phyloP scores from a whole-genome alignment of 2,888 invertebrate genomes.

The Rhopalosiphum nymphaeae region DNA sequence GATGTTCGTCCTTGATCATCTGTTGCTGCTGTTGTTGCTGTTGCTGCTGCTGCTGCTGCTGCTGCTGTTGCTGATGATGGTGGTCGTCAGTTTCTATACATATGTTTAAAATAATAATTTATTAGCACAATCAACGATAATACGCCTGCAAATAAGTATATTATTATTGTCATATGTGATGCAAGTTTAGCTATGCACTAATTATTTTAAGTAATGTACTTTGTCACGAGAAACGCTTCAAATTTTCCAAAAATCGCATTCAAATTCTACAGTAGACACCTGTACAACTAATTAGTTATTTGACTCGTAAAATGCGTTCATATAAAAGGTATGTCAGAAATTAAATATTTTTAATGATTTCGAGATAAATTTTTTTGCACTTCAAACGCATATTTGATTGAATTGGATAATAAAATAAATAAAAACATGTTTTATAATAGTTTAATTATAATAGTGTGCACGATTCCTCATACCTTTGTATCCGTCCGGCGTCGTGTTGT shows the following conservation, averaged over 20 bases:
- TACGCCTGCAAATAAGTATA: neutral
- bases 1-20: constrained; percentile 52
- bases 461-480: constrained; percentile 48
- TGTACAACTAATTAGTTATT: neutral
- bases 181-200: neutral
- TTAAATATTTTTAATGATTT: neutral
- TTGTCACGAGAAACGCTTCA: neutral
- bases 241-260: neutral
- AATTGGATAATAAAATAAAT: neutral
- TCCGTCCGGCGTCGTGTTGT: constrained; percentile 66
- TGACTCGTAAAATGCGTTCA: neutral
- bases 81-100: constrained; percentile 48
- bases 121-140: neutral
- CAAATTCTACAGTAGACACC: neutral
- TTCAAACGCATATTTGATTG: neutral
- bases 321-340: neutral
- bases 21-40: constrained; percentile 50
- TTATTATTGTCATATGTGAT: neutral
- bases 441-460: neutral
- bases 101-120: neutral
- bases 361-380: neutral
- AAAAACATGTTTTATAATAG: neutral
- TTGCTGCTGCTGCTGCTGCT: constrained; percentile 33
- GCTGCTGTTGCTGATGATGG: constrained; percentile 55
- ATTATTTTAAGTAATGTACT: neutral